Evolutionary conservation across 2,797 vertebrate species (phyloP), one percentile per base, ranked within the genome.

Genomic region (Arctocebus calabarensis): DNA sequence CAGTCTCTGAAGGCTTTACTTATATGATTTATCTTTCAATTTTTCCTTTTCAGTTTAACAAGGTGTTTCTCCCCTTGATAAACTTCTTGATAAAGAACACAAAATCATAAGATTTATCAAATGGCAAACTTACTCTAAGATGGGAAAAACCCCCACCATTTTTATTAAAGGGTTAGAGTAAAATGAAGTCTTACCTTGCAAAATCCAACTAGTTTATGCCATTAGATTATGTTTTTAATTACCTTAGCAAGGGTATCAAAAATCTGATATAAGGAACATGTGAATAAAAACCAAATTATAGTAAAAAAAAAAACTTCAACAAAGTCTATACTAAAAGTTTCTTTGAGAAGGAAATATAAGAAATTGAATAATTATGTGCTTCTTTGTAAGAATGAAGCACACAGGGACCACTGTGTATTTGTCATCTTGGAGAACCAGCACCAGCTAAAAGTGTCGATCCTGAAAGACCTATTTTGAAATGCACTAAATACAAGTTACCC

Each of bases 381-480:
- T 91, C 83, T 84, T 57, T 70, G 29, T 86, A 61, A 93, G 40
- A 86, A 74, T 62, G 71, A 83, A 78, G 16, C 55, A 66, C 19
- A 77, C 0, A 85, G 10, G 37, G 32, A 86, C 77, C 32, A 78
- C 3, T 88, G 25, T n/a, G 22, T 74, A 17, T 84, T 68, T 89
- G 12, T 57, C 66, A 81, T 8, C n/a, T 16, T 25, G 52, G 73
- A 45, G 74, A 81, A 94, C 43, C 43, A 75, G 27, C 81, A 32
- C 4, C 55, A 78, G 40, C 14, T 78, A 57, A 93, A 93, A 8
- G 7, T 34, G 78, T 61, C 37, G 40, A 68, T 70, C 55, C 34
- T 85, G 48, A 85, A 95, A 66, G 34, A 75, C 23, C 48, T 94
- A 59, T 59, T 84, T 91, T 43, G 64, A 87, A 77, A 93, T 85